Conservation (phyloP, 1,140 invertebrate genomes). For the Apis florea region DNA sequence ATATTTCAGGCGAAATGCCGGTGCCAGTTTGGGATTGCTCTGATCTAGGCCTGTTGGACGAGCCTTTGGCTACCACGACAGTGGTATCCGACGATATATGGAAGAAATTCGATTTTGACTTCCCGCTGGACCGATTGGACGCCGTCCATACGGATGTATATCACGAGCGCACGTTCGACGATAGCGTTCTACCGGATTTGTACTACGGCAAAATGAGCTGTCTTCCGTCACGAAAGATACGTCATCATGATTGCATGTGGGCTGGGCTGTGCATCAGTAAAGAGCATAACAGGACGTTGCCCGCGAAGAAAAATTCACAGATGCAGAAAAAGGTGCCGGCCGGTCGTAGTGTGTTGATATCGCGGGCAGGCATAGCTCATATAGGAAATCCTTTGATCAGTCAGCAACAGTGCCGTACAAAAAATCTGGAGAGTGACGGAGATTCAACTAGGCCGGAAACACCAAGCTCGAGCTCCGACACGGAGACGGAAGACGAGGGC, state of each 20-base stretch:
- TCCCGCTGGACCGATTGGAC: conserved; percentile 62
- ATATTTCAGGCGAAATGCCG: conserved; percentile 60
- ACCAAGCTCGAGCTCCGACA: conserved; percentile 56
- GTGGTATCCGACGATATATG: conserved; percentile 80
- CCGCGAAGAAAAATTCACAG: conserved; percentile 64
- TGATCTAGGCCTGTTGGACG: conserved; percentile 57
- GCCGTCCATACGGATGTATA: conserved; percentile 12
- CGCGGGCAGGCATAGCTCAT: conserved; percentile 20
- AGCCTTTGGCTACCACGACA: conserved; percentile 59
- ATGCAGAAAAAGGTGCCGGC: conserved; percentile 67
- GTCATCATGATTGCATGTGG: conserved; percentile 87
- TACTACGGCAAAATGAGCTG: conserved; percentile 57
- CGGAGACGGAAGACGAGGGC: conserved; percentile 58
- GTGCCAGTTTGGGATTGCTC: conserved; percentile 64
- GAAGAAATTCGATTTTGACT: conserved; percentile 80
- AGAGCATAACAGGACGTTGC: conserved; percentile 75
- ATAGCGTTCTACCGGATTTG: conserved; percentile 28
- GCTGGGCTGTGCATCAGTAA: conserved; percentile 82
- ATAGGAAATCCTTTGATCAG: neutral
- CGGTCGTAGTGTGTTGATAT: conserved; percentile 73
- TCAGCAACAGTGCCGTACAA: conserved; percentile 37
- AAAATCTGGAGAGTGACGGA: conserved; percentile 69
- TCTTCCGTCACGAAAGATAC: conserved; percentile 71
- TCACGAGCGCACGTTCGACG: conserved; percentile 60
- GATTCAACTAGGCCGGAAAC: conserved; percentile 75